Conservation (phyloP, 2,888 invertebrate genomes). For the Troides helena region DNA sequence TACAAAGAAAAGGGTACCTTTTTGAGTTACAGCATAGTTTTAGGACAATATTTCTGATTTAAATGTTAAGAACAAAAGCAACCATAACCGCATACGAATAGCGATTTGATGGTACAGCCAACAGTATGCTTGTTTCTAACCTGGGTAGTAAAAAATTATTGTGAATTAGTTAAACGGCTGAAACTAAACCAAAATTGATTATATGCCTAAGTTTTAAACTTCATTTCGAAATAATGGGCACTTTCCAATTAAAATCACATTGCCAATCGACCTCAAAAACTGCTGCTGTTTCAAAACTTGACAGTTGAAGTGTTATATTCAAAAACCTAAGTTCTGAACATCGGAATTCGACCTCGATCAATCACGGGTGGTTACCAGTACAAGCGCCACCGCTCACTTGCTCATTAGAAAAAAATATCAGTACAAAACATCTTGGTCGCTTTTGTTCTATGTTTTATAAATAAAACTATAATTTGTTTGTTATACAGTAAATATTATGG, state of each 20-base stretch:
- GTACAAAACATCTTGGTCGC: background rate
- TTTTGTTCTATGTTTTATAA: background rate
- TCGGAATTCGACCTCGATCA: constrained; percentile 45
- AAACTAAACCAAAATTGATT: background rate
- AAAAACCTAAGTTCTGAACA: constrained; percentile 40
- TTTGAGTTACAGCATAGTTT: background rate
- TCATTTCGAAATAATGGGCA: background rate
- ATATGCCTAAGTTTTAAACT: background rate
- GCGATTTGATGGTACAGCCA: too few relatives aligned
- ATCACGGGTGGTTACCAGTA: constrained; percentile 39
- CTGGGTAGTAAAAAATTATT: too few relatives aligned
- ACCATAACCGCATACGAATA: too few relatives aligned
- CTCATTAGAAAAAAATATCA: constrained; percentile 18
- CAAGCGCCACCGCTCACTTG: constrained; percentile 40
- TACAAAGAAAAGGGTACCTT: too few relatives aligned
- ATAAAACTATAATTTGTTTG: too few relatives aligned
- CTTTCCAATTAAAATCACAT: constrained; percentile 15
- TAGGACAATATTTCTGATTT: background rate
- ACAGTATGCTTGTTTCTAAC: too few relatives aligned
- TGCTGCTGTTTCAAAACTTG: constrained; percentile 43
- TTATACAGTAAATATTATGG: too few relatives aligned
- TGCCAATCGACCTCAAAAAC: constrained; percentile 32
- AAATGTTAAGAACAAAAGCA: background rate
- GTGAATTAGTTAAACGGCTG: too few relatives aligned
- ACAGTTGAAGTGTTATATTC: constrained; percentile 36